Base-by-base conservation (phyloP, 2,888 invertebrate genomes). In the Tupiocoris notatus region DNA sequence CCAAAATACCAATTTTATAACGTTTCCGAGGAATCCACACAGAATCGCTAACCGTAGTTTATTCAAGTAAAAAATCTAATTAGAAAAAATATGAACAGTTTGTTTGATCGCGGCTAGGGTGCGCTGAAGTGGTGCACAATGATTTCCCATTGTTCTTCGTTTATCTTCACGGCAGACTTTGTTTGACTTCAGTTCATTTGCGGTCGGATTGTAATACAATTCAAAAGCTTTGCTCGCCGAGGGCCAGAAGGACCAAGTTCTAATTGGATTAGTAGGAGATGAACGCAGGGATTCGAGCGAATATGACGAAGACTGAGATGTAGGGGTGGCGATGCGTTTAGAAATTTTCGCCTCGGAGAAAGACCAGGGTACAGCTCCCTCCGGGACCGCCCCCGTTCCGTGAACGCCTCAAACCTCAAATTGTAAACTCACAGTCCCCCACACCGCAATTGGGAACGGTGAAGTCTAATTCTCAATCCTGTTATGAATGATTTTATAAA, bases 131-230 rank as follows among this genome's bases (percentile, higher is more conserved):
- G n/a, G n/a, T n/a, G n/a, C n/a, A 39, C 39, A 39, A 39, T 39
- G 39, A 39, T 39, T 39, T 39, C 39, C 12, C 39, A 39, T 39
- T 39, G 39, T 39, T 39, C 39, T 39, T 12, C 39, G 39, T 39
- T 39, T 39, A 39, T 39, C 39, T 39, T 39, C 12, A 3, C 39
- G 3, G 12, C 39, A 39, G 39, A 39, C 39, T 39, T 39, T 39
- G 59, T 59, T 59, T 59, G 59, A 59, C 59, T 59, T 18, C 17
- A 59, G 59, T 59, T 59, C 59, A 59, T 59, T 59, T 59, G 59
- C n/a, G 20, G n/a, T n/a, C n/a, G n/a, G 59, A 59, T 59, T 59
- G 59, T 59, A 59, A 59, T 59, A 59, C 59, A n/a, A 59, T 18
- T 59, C 59, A 59, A 59, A 18, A 39, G 39, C 39, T 39, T 39